A percentile compares a stretch with the other conserved stretches of the same genome.
Conservation (phyloP, 2,888 invertebrate species). For the Mythimna pallens region DNA sequence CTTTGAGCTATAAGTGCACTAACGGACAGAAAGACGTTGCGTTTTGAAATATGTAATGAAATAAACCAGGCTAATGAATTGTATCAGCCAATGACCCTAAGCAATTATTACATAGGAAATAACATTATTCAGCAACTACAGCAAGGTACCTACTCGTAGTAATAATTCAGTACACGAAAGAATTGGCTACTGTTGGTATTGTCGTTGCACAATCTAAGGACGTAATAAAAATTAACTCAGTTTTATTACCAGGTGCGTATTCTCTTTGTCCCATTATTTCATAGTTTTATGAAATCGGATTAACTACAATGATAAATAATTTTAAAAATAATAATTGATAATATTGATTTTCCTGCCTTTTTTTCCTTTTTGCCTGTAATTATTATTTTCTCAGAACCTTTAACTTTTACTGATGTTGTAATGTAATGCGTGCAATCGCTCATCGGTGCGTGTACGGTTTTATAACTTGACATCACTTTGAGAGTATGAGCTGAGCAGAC, state of each 20-base stretch:
- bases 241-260: conserved; percentile 40
- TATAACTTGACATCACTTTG: conserved; percentile 5
- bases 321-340: not conserved
- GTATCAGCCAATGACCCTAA: conserved; percentile 31
- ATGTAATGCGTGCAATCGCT: not conserved
- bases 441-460: conserved; percentile 1
- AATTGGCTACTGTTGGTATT: conserved; percentile 42
- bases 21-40: not conserved
- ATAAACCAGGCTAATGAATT: conserved; percentile 27
- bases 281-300: not conserved
- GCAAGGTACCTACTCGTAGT: conserved; percentile 1
- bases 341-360: not conserved
- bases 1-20: too few species aligned
- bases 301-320: not conserved
- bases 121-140: conserved; percentile 47
- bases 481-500: not conserved
- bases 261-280: not conserved
- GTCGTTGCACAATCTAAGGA: conserved; percentile 42
- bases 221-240: conserved; percentile 34
- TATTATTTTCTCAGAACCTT: not conserved
- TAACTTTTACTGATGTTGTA: not conserved
- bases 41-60: conserved; percentile 16
- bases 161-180: conserved; percentile 52
- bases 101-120: conserved; percentile 45
- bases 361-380: not conserved